phyloP scores from a whole-genome alignment of 2,797 vertebrate species.

The Megalops cyprinoides region DNA sequence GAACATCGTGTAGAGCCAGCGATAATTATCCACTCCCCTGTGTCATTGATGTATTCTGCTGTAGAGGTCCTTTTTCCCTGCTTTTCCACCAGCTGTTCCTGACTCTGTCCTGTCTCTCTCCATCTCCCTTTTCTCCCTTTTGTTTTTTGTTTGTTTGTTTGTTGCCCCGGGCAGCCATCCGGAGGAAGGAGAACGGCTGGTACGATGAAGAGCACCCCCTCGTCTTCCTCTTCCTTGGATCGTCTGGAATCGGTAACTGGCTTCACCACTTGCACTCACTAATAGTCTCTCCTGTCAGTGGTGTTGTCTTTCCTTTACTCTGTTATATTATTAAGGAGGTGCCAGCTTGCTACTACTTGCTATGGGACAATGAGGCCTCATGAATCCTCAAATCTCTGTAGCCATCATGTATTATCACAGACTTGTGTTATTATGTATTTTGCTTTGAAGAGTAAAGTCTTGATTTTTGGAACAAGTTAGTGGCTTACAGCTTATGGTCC shows the following conservation, averaged over 20 bases:
- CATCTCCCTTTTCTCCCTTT: constrained; percentile 62
- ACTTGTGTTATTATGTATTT: too few species aligned
- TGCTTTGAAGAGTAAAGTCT: not conserved
- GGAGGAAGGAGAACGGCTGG: constrained; percentile 98
- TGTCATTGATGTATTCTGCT: constrained; percentile 78
- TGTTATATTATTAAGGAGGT: constrained; percentile 21
- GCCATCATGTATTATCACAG: not conserved
- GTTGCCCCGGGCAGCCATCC: constrained; percentile 77
- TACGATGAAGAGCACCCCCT: constrained; percentile 96
- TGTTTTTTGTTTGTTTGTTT: constrained; percentile 39
- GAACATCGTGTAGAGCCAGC: constrained; percentile 84
- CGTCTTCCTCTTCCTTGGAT: constrained; percentile 96
- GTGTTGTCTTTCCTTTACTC: constrained; percentile 20
- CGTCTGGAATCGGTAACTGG: constrained; percentile 92
- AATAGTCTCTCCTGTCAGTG: not conserved
- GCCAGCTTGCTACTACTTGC: not conserved
- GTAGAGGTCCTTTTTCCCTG: constrained; percentile 48
- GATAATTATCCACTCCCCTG: constrained; percentile 81
- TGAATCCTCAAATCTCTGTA: too few species aligned
- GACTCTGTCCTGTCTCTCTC: constrained; percentile 63
- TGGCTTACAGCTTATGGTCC: not conserved
- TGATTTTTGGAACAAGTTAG: not conserved
- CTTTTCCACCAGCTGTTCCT: constrained; percentile 61
- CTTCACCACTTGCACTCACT: not conserved
- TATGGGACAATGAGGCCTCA: not conserved